Evolutionary conservation across 2,888 invertebrate genomes (phyloP), one percentile per base, ranked within the genome.

Genomic region (Tetrapedia diversipes): DNA sequence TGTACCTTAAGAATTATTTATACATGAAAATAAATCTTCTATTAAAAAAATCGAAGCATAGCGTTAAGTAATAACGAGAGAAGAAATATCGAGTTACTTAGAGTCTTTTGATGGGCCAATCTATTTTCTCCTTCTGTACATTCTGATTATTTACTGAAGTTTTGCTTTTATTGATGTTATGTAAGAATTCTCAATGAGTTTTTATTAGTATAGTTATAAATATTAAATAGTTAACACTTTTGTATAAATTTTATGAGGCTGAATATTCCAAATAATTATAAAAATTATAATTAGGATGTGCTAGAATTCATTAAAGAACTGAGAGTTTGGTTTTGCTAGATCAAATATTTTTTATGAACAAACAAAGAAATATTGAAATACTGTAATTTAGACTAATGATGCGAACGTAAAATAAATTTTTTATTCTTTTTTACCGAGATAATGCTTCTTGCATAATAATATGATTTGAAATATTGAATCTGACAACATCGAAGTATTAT

Each of bases 21-120:
- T 56, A 37, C 56, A 10, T 41, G 19, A 67, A 34, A 53, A 71
- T 53, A 51, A 73, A 59, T 64, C 22, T 37, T 29, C 19, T 37
- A 32, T 49, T n/a, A n/a, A n/a, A 51, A 39, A 70, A 32, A 56
- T 53, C 47, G 51, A 53, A 69, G 49, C 24, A 37, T 47, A 57
- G 49, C 34, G 37, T 70, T 49, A 75, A 74, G 53, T 41, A n/a
- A 39, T 56, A 32, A 6, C 29, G 65, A 68, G 45, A 49, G 37
- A 79, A 53, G 61, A 69, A 57, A 57, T 54, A 41, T 27, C 61
- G 51, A 14, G 68, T 77, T 47, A 53, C 29, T 74, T 72, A 47
- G 77, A 80, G 80, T 84, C 82, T 82, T 85, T 84, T 81, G 81
- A 82, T 82, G 84, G 85, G 82, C 74, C 67, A 43, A 75, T 68